A percentile compares a stretch with the other conserved stretches of the same genome.
These are phyloP conservation scores for Lapara coniferarum DNA, from an alignment of 2,888 invertebrate species.

Conservation along the genomic window DNA sequence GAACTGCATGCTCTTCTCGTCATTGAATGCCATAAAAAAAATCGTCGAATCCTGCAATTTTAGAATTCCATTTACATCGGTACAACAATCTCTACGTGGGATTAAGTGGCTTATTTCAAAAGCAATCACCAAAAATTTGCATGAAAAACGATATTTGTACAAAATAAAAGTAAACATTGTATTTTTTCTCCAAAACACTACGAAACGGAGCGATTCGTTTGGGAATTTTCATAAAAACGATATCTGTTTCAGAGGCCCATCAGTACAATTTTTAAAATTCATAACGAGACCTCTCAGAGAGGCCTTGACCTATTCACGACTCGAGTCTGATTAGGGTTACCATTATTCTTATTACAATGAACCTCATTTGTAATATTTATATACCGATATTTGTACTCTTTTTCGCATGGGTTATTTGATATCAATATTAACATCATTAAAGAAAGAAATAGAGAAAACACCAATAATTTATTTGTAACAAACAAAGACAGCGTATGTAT, in stretches of 20 bases:
- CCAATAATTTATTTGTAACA: too few species aligned
- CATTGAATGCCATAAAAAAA: too few species aligned
- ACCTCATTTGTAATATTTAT: not conserved
- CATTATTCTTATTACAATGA: not conserved
- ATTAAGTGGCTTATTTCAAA: conserved; percentile 9
- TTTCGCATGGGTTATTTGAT: too few species aligned
- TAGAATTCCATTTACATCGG: not conserved
- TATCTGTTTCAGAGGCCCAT: conserved; percentile 40
- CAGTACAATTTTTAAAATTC: conserved; percentile 46
- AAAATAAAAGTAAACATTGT: conserved; percentile 20
- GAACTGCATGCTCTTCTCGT: too few species aligned
- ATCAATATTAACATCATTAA: too few species aligned
- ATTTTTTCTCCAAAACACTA: not conserved
- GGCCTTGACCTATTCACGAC: conserved; percentile 33
- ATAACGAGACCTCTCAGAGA: conserved; percentile 34
- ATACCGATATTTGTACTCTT: not conserved
- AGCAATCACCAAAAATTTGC: conserved; percentile 23
- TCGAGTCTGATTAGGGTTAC: conserved; percentile 19
- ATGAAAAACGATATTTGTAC: conserved; percentile 11
- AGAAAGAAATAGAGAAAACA: not conserved
- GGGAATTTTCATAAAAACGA: conserved; percentile 41
- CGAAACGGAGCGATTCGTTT: conserved; percentile 13
- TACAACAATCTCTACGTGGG: not conserved
- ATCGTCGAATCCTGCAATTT: too few species aligned
- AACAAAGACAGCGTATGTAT: too few species aligned